Base-by-base conservation (phyloP, 64 coral and sea anemone genomes). In the Astreopora myriophthalma region DNA sequence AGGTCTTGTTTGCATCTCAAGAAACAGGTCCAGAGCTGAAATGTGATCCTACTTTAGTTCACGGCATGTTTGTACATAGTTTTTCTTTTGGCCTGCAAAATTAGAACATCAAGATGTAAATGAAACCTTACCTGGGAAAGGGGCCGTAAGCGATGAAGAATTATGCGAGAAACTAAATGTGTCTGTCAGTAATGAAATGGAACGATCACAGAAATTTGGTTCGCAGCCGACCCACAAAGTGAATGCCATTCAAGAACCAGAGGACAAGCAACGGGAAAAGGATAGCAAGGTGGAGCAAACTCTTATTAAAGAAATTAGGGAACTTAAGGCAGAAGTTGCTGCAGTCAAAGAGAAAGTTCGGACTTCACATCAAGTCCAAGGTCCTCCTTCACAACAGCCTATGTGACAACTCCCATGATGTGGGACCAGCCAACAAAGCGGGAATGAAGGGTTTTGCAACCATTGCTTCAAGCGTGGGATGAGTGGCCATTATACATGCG, bases 1-100 rank as follows among this genome's bases (percentile, higher is more conserved):
- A 89, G 48, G 49, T 94, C 17, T 17, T 69, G 3, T 90, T 94
- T n/a, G 79, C 78, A 69, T 85, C 82, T 8, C 61, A 85, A 68
- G 82, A 85, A 19, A 40, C 35, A 4, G 82, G 69, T 17, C 69
- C 82, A 6, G 61, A 40, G 24, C 65, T 91, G 38, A 91, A 77
- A 33, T 91, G 51, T 83, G 76, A 71, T 23, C 57, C 33, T 49
- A 48, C 52, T 28, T 46, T 84, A 24, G 76, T 91, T 1, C 76
- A 91, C 7, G 28, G 60, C 26, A 71, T 77, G 31, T 82, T 57
- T 34, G 2, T 57, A 3, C 57, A 51, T 26, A 66, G 51, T 19
- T 82, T 71, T 17, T 31, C 40, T 7, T 22, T 44, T 5, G 76
- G 89, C 48, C 20, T 91, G 29, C 39, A 34, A 14, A 77, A 38